Evolutionary conservation across 2,797 vertebrate genomes (phyloP), one percentile per base, ranked within the genome.

Genomic region (Falco concolor): DNA sequence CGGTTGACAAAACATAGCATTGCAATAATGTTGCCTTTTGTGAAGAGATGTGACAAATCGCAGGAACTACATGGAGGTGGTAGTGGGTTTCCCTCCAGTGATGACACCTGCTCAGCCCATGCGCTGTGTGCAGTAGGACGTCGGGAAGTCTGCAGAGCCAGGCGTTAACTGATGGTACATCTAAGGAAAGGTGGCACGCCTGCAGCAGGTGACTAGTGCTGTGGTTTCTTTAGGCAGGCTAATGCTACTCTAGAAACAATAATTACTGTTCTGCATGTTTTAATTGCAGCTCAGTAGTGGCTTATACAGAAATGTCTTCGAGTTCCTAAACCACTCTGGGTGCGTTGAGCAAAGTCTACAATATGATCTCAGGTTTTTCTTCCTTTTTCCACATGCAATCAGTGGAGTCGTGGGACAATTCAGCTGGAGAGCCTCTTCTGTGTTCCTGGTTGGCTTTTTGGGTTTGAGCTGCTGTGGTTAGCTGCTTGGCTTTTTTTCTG

Each of bases 351-450:
- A 52, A 36, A 56, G 45, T 24, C 36, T 68, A 18, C 75, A 56
- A 30, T 4, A n/a, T 1, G 5, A 74, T 14, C 15, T 82, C 0
- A 0, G 0, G 2, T 11, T 65, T 75, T 45, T 69, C 5, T 64
- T n/a, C 15, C 44, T 20, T 38, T 73, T 16, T 28, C 13, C 20
- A 4, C 1, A 1, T 42, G 34, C 22, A 17, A 34, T 52, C 7
- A 1, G 2, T 47, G 53, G 9, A 34, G 5, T 45, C 19, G 50
- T 59, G n/a, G 28, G 76, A 56, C 17, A 61, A 3, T 34, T 70
- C 12, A 61, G 22, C 42, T 87, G 45, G 63, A 61, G 36, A 89
- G 28, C 32, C 18, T 54, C 30, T 83, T 70, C 27, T 54, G 0
- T 61, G 16, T 47, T 52, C 57, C 30, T 69, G 50, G 28, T 40